Evolutionary conservation across 2,113 vertebrate genomes (phyloP).

Genomic region (Pelecanoides urinatrix): DNA sequence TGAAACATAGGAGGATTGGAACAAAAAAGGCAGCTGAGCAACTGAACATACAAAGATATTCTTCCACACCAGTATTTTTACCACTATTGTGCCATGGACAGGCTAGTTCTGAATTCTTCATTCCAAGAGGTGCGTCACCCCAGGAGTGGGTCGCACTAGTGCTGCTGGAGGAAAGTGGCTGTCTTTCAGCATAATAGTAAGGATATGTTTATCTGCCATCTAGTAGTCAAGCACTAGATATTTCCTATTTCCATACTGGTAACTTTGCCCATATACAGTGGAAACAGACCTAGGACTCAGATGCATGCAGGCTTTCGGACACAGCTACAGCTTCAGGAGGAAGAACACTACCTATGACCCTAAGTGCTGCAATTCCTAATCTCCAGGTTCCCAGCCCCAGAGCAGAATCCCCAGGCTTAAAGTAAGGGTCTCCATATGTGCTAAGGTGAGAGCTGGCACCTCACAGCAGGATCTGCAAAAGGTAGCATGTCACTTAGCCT

Average conservation of each 20-base stretch:
- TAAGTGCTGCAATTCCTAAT: neutral
- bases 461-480: neutral
- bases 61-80: neutral
- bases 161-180: neutral
- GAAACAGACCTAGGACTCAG: neutral
- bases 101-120: neutral
- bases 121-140: accelerated
- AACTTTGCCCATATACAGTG: neutral
- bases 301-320: neutral
- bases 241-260: neutral
- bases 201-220: neutral
- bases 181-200: neutral
- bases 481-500: neutral
- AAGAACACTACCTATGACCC: neutral
- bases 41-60: neutral
- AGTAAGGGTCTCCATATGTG: neutral
- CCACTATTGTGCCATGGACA: neutral
- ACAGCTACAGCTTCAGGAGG: neutral
- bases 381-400: neutral
- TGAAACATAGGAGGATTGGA: neutral
- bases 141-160: neutral
- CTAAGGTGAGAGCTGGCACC: neutral
- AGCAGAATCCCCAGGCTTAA: neutral
- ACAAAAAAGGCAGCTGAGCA: neutral
- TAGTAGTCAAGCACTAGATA: neutral